These are phyloP conservation scores for Scolopax rusticola DNA, from an alignment of 2,797 vertebrate genomes.

Conservation along the genomic window DNA sequence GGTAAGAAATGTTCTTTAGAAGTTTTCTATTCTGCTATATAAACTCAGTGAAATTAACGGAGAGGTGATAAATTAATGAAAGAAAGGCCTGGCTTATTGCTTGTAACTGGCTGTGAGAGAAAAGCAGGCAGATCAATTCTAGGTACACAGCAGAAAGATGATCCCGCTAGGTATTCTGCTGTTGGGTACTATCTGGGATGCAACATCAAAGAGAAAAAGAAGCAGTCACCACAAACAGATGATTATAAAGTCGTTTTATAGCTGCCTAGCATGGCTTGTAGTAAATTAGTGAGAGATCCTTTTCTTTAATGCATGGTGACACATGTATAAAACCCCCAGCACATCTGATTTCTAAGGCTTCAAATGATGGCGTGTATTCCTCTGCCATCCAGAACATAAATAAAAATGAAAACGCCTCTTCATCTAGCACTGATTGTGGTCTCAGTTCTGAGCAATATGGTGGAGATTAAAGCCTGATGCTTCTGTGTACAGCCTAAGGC, in stretches of 20 bases:
- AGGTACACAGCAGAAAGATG: background rate
- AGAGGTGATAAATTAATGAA: background rate
- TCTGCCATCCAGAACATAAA: constrained; percentile 40
- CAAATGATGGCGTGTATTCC: background rate
- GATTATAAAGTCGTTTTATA: constrained; percentile 12
- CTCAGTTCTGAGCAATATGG: constrained; percentile 34
- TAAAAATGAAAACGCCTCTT: constrained; percentile 56
- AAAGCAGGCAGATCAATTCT: background rate
- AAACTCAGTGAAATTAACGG: background rate
- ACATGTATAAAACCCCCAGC: background rate
- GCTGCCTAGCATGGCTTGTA: background rate
- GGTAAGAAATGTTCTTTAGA: background rate
- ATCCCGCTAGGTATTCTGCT: background rate
- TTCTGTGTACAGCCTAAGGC: constrained; percentile 67
- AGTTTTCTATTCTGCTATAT: background rate
- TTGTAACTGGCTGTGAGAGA: background rate
- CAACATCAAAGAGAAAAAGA: constrained; percentile 26
- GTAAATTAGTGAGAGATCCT: constrained; percentile 27
- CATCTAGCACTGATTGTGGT: constrained; percentile 26
- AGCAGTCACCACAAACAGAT: background rate
- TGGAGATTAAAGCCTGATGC: constrained; percentile 63
- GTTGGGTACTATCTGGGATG: background rate
- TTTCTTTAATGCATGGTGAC: constrained; percentile 33
- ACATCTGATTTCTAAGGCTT: constrained; percentile 32
- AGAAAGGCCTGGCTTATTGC: background rate